Conservation (phyloP, 2,797 vertebrate species). For the Gallinago nigripennis region DNA sequence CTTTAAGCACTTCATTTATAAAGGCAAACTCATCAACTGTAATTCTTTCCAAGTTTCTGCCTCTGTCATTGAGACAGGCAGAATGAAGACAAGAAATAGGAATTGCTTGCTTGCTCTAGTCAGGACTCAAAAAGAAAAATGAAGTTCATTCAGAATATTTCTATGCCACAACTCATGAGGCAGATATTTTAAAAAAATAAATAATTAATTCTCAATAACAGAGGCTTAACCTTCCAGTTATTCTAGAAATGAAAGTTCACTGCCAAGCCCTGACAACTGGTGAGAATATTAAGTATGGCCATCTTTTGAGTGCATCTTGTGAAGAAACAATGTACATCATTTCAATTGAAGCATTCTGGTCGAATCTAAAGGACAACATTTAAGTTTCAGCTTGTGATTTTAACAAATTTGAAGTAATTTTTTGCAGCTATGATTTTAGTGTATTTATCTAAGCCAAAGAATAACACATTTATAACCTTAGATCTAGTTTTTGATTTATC, state of each 20-base stretch:
- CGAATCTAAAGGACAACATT: not conserved
- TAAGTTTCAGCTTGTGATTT: not conserved
- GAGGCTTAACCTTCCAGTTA: not conserved
- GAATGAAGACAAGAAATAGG: not conserved
- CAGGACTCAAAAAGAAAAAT: not conserved
- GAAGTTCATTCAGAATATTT: not conserved
- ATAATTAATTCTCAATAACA: not conserved
- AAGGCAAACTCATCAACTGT: not conserved
- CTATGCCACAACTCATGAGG: not conserved
- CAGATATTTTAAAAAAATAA: not conserved
- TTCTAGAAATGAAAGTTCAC: not conserved
- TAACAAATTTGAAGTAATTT: not conserved
- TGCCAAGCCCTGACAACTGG: not conserved
- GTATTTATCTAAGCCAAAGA: not conserved
- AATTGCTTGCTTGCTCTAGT: not conserved
- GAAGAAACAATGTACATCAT: not conserved
- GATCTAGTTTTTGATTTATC: not conserved
- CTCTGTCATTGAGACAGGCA: not conserved
- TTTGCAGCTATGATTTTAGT: not conserved
- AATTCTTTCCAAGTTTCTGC: not conserved
- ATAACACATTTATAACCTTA: not conserved
- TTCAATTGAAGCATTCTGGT: not conserved
- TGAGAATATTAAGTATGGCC: not conserved
- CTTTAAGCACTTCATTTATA: conserved; percentile 15
- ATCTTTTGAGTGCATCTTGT: not conserved